phyloP scores from a whole-genome alignment of 2,113 vertebrate genomes.

The Oxyura jamaicensis region DNA sequence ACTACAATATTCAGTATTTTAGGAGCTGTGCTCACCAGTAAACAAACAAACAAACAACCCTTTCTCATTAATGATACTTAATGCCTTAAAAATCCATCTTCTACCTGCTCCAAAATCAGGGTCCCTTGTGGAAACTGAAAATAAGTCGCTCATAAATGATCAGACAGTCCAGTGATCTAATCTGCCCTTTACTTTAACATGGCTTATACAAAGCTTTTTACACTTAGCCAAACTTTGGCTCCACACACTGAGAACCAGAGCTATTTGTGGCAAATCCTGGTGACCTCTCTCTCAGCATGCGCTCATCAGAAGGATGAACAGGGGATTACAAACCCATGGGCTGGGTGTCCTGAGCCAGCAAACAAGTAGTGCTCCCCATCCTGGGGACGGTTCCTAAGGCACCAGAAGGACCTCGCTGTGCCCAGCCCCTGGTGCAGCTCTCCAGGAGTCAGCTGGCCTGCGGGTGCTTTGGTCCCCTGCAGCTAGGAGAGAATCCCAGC shows the following conservation, averaged over 20 bases:
- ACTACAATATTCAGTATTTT: not conserved
- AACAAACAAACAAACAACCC: too few species aligned
- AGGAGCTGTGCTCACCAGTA: slow-evolving; percentile 32
- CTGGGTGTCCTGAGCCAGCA: not conserved
- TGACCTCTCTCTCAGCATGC: not conserved
- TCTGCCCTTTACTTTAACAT: not conserved
- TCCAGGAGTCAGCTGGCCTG: slow-evolving; percentile 37
- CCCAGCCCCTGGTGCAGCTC: not conserved
- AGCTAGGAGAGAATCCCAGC: not conserved
- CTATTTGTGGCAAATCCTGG: slow-evolving; percentile 53
- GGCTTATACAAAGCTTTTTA: slow-evolving; percentile 54
- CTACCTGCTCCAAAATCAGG: not conserved
- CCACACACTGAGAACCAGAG: not conserved
- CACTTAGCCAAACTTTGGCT: slow-evolving; percentile 46
- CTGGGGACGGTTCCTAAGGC: not conserved
- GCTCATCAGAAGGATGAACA: not conserved
- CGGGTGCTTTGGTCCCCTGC: not conserved
- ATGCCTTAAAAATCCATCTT: not conserved
- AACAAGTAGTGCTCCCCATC: not conserved
- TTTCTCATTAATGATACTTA: not conserved
- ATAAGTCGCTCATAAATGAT: not conserved
- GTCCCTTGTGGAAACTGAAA: not conserved
- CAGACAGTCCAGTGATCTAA: not conserved
- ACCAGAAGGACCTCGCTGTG: not conserved
- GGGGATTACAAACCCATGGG: not conserved